Base-by-base conservation (phyloP, 2,797 vertebrate species). In the Columba guinea region DNA sequence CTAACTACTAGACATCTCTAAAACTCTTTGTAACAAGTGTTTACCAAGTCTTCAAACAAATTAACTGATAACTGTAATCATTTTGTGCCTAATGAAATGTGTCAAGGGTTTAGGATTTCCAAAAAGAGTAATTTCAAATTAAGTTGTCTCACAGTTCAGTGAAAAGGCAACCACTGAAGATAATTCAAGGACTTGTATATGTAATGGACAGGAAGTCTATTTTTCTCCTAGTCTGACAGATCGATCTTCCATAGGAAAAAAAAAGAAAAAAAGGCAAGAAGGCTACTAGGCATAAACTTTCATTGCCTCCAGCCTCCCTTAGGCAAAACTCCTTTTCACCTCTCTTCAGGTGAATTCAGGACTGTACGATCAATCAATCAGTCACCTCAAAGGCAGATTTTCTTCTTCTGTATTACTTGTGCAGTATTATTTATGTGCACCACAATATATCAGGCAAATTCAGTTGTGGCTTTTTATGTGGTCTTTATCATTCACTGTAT, bases 21-120 rank as follows among this genome's bases (percentile, higher is more conserved):
- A 94, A 95, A 95, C 67, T 93, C 96, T 84, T 96, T 92, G 89
- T 96, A 94, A 86, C 87, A 96, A 91, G 87, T 96, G 97, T 96
- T 97, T 97, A 97, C 94, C 81, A 89, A 96, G 84, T 93, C 92
- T 95, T 97, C 96, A 95, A 97, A 97, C 96, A 97, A 97, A 97
- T 97, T 96, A 97, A 95, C 94, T 91, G 96, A 95, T 97, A 97
- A 95, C 93, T 96, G 84, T 96, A 97, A 97, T 96, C 95, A 96
- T 97, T 97, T 96, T 93, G 95, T 95, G 94, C 84, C 94, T 96
- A 97, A 97, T 96, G 94, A 96, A 96, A 97, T 95, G 90, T 96
- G 96, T 96, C 96, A 97, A 93, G 94, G 60, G 87, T 89, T 96
- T 97, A 96, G 93, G 76, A 92, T 95, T 96, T 97, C 92, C 83